Evolutionary conservation across 2,797 vertebrate genomes (phyloP).

Genomic region (Diglossa cyanea): DNA sequence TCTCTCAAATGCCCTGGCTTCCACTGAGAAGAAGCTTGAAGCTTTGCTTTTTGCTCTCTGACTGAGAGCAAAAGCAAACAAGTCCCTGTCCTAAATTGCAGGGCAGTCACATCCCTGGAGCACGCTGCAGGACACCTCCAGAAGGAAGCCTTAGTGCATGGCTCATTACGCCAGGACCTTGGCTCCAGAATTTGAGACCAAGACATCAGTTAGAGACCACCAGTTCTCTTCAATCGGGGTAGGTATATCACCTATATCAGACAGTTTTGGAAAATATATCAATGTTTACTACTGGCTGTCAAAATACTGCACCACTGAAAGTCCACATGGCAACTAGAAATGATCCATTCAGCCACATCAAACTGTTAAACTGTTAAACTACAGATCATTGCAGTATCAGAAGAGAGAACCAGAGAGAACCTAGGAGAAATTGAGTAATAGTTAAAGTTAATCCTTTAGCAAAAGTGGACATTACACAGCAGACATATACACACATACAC

Average conservation of each 20-base stretch:
- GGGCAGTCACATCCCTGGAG: not conserved
- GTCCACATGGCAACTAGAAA: not conserved
- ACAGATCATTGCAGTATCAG: not conserved
- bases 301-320: not conserved
- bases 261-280: not conserved
- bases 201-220: not conserved
- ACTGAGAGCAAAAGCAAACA: not conserved
- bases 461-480: not conserved
- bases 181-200: not conserved
- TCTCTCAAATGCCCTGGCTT: not conserved
- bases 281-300: not conserved
- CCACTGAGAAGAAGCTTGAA: not conserved
- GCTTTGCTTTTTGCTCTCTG: not conserved
- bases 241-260: rapidly evolving
- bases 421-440: not conserved
- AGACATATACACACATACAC: not conserved
- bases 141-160: not conserved
- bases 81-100: not conserved
- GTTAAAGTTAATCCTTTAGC: not conserved
- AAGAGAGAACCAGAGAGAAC: not conserved
- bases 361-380: not conserved
- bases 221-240: not conserved
- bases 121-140: not conserved
- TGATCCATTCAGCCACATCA: not conserved
- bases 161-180: not conserved